Conservation (phyloP, 2,888 invertebrate genomes). For the Aleiodes testaceus region DNA sequence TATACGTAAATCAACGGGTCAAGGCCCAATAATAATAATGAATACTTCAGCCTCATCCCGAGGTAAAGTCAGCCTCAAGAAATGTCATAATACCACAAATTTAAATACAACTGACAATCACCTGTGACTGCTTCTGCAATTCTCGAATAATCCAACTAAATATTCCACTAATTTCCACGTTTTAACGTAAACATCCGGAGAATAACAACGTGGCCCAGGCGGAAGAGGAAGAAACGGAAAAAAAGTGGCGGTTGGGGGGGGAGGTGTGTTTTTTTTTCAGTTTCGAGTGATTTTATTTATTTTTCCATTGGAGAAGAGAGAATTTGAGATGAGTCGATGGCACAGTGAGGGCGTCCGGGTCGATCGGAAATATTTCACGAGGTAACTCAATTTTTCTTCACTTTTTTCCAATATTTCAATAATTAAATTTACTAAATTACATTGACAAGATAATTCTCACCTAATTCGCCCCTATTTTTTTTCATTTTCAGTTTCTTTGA, state of each 20-base stretch:
- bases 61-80: not conserved
- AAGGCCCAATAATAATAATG: constrained; percentile 8
- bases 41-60: not conserved
- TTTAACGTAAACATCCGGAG: constrained; percentile 30
- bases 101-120: not conserved
- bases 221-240: constrained; percentile 40
- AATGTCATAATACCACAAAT: not conserved
- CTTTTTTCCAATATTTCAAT: too few relatives aligned
- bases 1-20: constrained; percentile 9
- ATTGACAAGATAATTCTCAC: not conserved
- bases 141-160: not conserved
- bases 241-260: constrained; percentile 23
- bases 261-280: not conserved
- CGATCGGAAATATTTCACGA: constrained; percentile 26
- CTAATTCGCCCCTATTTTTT: constrained; percentile 7
- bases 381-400: constrained; percentile 15
- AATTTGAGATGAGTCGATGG: constrained; percentile 34
- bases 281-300: too few relatives aligned
- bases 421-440: too few relatives aligned
- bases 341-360: constrained; percentile 26
- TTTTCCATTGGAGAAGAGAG: constrained; percentile 14
- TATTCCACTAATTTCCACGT: not conserved
- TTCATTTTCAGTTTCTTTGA: constrained; percentile 7
- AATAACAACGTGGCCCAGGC: constrained; percentile 53
- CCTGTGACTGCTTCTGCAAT: constrained; percentile 15